These are phyloP conservation scores for Vireo griseus DNA, from an alignment of 2,797 vertebrate species.

Conservation along the genomic window DNA sequence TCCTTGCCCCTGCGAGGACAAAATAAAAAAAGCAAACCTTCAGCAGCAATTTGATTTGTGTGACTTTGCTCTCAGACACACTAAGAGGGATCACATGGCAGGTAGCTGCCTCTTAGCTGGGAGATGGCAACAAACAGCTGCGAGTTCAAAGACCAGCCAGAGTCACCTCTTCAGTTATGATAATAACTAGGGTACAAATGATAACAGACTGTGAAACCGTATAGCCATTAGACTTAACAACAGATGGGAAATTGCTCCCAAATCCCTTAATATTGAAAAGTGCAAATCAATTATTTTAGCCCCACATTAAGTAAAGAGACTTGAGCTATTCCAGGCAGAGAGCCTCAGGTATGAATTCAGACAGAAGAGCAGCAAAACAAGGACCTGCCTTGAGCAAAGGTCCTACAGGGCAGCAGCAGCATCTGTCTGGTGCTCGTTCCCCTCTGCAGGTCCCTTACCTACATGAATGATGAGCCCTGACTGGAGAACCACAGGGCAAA, in stretches of 20 bases:
- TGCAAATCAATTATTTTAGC: background rate
- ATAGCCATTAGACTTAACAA: background rate
- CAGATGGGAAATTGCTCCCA: background rate
- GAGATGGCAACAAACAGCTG: background rate
- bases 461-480: accelerated
- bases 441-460: background rate
- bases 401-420: background rate
- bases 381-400: background rate
- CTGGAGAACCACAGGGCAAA: background rate
- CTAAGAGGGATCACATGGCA: background rate
- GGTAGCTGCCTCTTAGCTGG: background rate
- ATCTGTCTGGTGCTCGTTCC: background rate
- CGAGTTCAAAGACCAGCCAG: background rate
- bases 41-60: background rate
- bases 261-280: background rate
- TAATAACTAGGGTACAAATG: background rate
- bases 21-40: background rate
- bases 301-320: background rate
- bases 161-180: background rate
- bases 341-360: background rate
- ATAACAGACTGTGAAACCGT: background rate
- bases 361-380: background rate
- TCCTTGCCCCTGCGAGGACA: background rate
- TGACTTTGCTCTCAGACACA: background rate
- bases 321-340: background rate